Conservation (phyloP, 2,113 vertebrate species). For the Scopus umbretta region DNA sequence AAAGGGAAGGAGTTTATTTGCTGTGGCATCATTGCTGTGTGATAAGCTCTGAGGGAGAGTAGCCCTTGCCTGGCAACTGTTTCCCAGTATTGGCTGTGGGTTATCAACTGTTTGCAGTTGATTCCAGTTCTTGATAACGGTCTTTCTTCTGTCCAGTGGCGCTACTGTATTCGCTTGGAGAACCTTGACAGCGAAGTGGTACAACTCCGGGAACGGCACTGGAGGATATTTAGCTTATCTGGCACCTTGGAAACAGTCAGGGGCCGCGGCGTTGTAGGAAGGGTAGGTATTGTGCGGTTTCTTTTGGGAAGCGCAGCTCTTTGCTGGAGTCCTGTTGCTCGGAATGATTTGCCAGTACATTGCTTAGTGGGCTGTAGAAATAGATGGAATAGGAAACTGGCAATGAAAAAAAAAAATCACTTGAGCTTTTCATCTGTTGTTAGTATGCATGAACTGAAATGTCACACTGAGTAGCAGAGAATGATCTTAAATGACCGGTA, state of each 20-base stretch:
- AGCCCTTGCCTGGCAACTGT: not conserved
- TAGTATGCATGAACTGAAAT: not conserved
- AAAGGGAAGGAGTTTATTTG: not conserved
- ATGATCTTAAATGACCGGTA: not conserved
- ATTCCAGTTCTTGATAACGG: not conserved
- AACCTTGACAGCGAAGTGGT: slow-evolving; percentile 94
- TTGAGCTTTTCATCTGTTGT: not conserved
- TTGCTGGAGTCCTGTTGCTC: not conserved
- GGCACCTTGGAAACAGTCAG: slow-evolving; percentile 95
- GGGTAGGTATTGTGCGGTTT: slow-evolving; percentile 68
- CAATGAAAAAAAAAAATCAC: not conserved
- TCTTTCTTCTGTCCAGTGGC: slow-evolving; percentile 76
- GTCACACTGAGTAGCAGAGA: not conserved
- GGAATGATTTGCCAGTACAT: not conserved
- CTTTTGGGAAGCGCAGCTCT: rapidly evolving
- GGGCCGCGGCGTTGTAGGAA: slow-evolving; percentile 92
- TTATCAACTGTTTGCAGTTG: not conserved
- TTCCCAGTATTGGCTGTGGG: not conserved
- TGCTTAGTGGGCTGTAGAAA: not conserved
- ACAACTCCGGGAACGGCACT: slow-evolving; percentile 93
- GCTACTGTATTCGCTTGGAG: slow-evolving; percentile 96
- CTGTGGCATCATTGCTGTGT: not conserved
- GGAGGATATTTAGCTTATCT: slow-evolving; percentile 97
- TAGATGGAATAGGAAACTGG: not conserved
- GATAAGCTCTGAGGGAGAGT: not conserved